Base-by-base conservation (phyloP, 1,140 invertebrate genomes). In the Drosophila willistoni region DNA sequence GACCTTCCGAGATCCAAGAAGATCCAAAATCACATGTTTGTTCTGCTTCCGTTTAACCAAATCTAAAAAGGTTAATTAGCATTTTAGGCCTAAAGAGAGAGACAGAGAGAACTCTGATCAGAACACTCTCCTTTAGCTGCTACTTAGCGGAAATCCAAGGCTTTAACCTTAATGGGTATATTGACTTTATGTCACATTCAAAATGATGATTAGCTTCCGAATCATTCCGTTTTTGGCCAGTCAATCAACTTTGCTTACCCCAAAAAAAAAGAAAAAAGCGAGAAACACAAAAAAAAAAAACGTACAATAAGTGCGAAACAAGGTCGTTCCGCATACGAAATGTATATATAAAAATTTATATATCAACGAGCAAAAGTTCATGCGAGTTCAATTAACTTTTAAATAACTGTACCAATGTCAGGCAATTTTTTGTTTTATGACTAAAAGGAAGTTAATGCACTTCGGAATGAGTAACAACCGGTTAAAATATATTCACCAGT, bases 371-470 rank as follows among this genome's bases (percentile, higher is more conserved):
- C 42, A 44, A 25, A 41, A 68, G 83, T 86, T 86, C 83, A 85
- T 73, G 75, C 25, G 85, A 78, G 84, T 89, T 89, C 84, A 89
- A 84, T 89, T 89, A 83, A 82, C 83, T 83, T 77, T 71, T 72
- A 64, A 64, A 84, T 89, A 89, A 89, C 84, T 89, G 84, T 89
- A 89, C 73, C 85, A 89, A 84, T 89, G 84, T 56, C 84, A 89
- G 64, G 39, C 66, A 29, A 7, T 29, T 29, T 6, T 56, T 78
- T 72, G 41, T 70, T 73, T 81, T 81, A 67, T 79, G 72, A 85
- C 66, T 79, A 71, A 89, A 59, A 83, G 74, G 77, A 79, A 89
- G 84, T 87, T 87, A 89, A 83, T 84, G 83, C 84, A 87, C 80
- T 73, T 65, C 34, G 39, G 34, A 12, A 71, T 74, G 69, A 78